Base-by-base conservation (phyloP, 2,888 invertebrate species). In the Melanophora roralis region DNA sequence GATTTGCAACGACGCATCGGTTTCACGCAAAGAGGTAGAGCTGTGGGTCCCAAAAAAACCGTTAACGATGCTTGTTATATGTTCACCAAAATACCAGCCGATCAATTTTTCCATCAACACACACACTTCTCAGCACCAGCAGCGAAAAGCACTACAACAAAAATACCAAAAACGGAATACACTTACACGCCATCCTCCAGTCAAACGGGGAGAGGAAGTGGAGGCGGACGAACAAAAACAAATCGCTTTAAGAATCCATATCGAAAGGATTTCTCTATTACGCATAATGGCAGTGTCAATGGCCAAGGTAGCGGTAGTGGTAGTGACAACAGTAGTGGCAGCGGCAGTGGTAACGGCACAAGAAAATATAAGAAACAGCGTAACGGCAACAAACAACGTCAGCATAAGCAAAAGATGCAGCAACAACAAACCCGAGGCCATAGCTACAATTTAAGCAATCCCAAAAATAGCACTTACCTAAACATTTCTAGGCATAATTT, bases 1-100 rank as follows among this genome's bases (percentile, higher is more conserved):
- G 88, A 89, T 86, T 85, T 85, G 83, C 85, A 86, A 84, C 89
- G 88, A 83, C 89, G 88, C 81, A 87, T 89, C 85, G 89, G 89
- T 83, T 89, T 89, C 86, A 89, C 89, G 83, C 88, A 86, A 83
- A 87, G 88, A 87, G 89, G 89, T 89, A 89, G 88, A 83, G 88
- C 89, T 78, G 87, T 89, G 64, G 89, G 89, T 23, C 89, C 89
- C 38, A 89, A 88, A 83, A 88, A 87, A 85, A 87, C 83, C 84
- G 86, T 89, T 82, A 89, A 86, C 83, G 89, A 89, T 85, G 88
- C 87, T 84, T 89, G 89, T 84, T 89, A 88, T 83, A 85, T 86
- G 83, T 89, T 89, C 83, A 87, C 88, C 82, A 89, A 89, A 85
- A 87, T 88, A 84, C 86, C 87, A 82, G 86, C 89, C 83, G 87